Percentiles rank a stretch among this genome's conserved stretches.
Conservation (phyloP, 2,888 invertebrate species). For the Ditula angustiorana region DNA sequence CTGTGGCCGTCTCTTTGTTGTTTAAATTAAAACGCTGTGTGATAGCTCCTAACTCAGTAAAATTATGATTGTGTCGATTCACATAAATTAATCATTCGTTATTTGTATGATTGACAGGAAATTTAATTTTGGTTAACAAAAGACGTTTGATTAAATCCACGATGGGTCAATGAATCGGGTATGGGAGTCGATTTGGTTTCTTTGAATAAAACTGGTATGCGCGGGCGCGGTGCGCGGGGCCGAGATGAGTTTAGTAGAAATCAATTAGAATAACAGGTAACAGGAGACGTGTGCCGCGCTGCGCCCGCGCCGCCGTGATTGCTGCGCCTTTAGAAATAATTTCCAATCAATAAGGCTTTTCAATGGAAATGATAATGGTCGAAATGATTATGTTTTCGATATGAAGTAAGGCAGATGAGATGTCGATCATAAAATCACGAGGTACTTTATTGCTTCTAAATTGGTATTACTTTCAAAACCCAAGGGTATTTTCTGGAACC, state of each 20-base stretch:
- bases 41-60: conserved; percentile 38
- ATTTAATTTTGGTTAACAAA: conserved; percentile 40
- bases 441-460: conserved; percentile 24
- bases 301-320: conserved; percentile 28
- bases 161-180: conserved; percentile 38
- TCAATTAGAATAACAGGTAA: conserved; percentile 40
- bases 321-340: conserved; percentile 33
- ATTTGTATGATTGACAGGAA: conserved; percentile 41
- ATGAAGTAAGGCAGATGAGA: conserved; percentile 26
- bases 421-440: conserved; percentile 32
- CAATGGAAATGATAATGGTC: conserved; percentile 32
- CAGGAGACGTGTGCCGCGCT: conserved; percentile 27
- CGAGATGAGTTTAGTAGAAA: conserved; percentile 38
- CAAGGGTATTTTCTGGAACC: conserved; percentile 11
- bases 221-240: conserved; percentile 17
- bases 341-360: conserved; percentile 38
- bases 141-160: conserved; percentile 41
- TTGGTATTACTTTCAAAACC: conserved; percentile 17
- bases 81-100: conserved; percentile 41
- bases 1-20: conserved; percentile 40
- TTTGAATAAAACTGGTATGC: conserved; percentile 33
- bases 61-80: conserved; percentile 41
- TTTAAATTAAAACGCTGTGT: conserved; percentile 41
- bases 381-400: conserved; percentile 31
- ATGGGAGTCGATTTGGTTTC: conserved; percentile 33